These are phyloP conservation scores for Drosophila ogumai DNA, from an alignment of 1,140 invertebrate species.

Conservation along the genomic window DNA sequence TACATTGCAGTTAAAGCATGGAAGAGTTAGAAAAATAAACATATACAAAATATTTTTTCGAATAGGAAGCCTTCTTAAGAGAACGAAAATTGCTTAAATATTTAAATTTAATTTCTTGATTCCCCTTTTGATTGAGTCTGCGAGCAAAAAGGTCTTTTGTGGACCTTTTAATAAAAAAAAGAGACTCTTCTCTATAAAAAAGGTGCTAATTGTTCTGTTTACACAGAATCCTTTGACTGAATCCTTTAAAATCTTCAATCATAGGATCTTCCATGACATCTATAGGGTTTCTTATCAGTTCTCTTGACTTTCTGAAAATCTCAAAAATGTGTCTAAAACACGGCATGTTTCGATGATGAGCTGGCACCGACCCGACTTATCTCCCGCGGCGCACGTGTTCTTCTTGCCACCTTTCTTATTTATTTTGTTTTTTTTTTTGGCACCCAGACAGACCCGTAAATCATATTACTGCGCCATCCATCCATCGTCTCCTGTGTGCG, in stretches of 20 bases:
- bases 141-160: too few relatives aligned
- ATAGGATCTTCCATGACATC: not conserved
- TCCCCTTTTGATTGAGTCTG: too few relatives aligned
- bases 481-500: slow-evolving; percentile 7
- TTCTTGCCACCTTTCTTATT: not conserved
- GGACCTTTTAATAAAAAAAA: too few relatives aligned
- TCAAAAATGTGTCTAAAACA: not conserved
- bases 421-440: not conserved
- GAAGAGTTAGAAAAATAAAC: too few relatives aligned
- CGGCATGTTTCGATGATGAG: slow-evolving; percentile 6
- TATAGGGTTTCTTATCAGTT: not conserved
- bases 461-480: slow-evolving; percentile 57
- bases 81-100: too few relatives aligned
- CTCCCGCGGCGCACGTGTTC: not conserved
- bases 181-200: too few relatives aligned
- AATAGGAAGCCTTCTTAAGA: too few relatives aligned
- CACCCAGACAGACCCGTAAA: slow-evolving; percentile 54
- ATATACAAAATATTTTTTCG: too few relatives aligned
- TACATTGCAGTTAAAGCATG: too few relatives aligned
- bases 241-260: not conserved
- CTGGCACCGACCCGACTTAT: too few relatives aligned
- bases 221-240: not conserved
- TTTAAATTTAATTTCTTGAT: too few relatives aligned
- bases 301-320: not conserved
- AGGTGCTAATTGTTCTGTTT: too few relatives aligned